A percentile compares a stretch with the other conserved stretches of the same genome.
These are phyloP conservation scores for Pipistrellus pipistrellus DNA, from an alignment of 2,797 vertebrate species.

Conservation along the genomic window DNA sequence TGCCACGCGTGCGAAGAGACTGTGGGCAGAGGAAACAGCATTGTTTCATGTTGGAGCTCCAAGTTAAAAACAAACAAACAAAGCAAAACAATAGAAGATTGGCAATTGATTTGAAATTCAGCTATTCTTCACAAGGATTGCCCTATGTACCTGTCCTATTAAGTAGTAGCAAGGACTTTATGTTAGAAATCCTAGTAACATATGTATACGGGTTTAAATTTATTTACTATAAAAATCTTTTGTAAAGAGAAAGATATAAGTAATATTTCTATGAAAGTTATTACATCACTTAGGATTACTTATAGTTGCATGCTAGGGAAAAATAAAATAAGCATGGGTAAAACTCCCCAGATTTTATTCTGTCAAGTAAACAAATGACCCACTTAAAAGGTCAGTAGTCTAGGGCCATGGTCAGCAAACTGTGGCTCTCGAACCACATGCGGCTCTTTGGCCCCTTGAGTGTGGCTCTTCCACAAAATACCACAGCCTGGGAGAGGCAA, in stretches of 20 bases:
- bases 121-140: not conserved
- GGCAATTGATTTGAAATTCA: not conserved
- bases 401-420: too few species aligned
- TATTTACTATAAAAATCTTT: not conserved
- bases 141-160: not conserved
- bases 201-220: not conserved
- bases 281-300: not conserved
- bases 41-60: not conserved
- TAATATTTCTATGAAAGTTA: not conserved
- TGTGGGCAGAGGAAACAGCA: not conserved
- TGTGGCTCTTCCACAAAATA: too few species aligned
- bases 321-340: conserved; percentile 1
- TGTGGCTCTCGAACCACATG: too few species aligned
- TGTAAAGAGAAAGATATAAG: not conserved
- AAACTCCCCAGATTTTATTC: not conserved
- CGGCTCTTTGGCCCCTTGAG: too few species aligned
- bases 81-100: not conserved
- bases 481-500: too few species aligned
- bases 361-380: not conserved
- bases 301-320: not conserved
- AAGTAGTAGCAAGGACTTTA: not conserved
- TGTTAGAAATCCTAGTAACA: not conserved
- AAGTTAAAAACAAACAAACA: not conserved
- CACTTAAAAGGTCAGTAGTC: not conserved
- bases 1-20: not conserved